Percentiles rank a stretch among this genome's conserved stretches.
These are phyloP conservation scores for Proteles cristata DNA, from an alignment of 2,113 vertebrate genomes.

Conservation along the genomic window DNA sequence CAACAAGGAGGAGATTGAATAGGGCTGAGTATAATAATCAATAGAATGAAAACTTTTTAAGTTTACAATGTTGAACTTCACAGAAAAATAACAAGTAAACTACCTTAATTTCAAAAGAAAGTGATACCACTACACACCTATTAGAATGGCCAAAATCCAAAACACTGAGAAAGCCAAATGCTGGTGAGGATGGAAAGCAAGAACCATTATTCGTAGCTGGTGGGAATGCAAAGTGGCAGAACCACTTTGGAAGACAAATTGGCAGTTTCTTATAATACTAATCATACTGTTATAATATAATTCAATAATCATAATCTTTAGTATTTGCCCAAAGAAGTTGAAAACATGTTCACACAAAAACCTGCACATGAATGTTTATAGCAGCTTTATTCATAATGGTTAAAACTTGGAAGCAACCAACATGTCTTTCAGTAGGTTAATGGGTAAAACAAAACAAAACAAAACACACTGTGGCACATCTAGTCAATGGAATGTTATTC, in stretches of 20 bases:
- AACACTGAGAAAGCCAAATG: not conserved
- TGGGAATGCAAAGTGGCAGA: not conserved
- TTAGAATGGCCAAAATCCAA: not conserved
- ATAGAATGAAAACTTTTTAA: not conserved
- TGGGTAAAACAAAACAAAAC: not conserved
- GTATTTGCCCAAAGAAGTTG: not conserved
- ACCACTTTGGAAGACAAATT: not conserved
- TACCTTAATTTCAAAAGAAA: not conserved
- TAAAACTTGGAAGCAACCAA: not conserved
- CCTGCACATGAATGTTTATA: not conserved
- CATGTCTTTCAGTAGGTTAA: not conserved
- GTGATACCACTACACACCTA: not conserved
- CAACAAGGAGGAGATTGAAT: not conserved
- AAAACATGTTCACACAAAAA: not conserved
- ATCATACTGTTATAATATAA: not conserved
- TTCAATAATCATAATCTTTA: not conserved
- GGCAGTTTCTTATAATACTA: not conserved
- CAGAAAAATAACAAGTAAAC: not conserved
- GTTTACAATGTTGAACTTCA: not conserved
- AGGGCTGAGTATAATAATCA: not conserved
- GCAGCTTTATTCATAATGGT: not conserved
- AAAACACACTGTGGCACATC: not conserved
- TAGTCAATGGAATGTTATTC: not conserved
- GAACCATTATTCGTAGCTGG: not conserved
- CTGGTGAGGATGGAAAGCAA: not conserved